Percentiles rank a stretch among this genome's conserved stretches.
phyloP scores from a whole-genome alignment of 1,140 invertebrate genomes.

The Atopsyche davidsoni region DNA sequence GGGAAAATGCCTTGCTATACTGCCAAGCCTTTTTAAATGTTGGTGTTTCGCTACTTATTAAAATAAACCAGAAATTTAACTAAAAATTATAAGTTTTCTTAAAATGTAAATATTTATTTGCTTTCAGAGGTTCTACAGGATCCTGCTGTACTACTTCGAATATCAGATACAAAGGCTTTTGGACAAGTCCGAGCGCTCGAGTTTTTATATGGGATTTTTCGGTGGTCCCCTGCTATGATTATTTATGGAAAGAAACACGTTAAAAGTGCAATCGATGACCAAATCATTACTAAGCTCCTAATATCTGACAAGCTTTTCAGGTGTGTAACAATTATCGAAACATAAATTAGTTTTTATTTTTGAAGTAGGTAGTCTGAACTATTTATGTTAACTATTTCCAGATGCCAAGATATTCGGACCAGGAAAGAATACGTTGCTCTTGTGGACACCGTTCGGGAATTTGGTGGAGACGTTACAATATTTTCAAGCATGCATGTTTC shows the following conservation, averaged over 20 bases:
- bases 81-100: background rate
- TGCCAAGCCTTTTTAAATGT: too few species aligned
- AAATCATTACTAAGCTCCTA: conserved; percentile 91
- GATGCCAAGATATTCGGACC: conserved; percentile 77
- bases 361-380: too few species aligned
- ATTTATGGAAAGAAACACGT: conserved; percentile 97
- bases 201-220: conserved; percentile 86
- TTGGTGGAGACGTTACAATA: conserved; percentile 90
- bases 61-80: too few species aligned
- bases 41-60: too few species aligned
- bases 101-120: conserved; percentile 5
- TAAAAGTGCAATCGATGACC: conserved; percentile 75
- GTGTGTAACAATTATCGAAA: conserved; percentile 43
- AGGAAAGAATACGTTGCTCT: conserved; percentile 89
- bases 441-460: conserved; percentile 87
- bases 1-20: too few species aligned
- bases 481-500: conserved; percentile 98
- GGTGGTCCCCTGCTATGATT: conserved; percentile 88
- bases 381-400: too few species aligned
- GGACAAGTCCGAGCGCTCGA: conserved; percentile 92
- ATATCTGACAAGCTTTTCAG: conserved; percentile 96
- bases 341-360: background rate
- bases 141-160: conserved; percentile 75
- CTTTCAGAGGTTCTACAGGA: conserved; percentile 88
- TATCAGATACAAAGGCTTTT: conserved; percentile 94